Conservation (phyloP, 2,888 invertebrate species). For the Aspidiotus destructor region DNA sequence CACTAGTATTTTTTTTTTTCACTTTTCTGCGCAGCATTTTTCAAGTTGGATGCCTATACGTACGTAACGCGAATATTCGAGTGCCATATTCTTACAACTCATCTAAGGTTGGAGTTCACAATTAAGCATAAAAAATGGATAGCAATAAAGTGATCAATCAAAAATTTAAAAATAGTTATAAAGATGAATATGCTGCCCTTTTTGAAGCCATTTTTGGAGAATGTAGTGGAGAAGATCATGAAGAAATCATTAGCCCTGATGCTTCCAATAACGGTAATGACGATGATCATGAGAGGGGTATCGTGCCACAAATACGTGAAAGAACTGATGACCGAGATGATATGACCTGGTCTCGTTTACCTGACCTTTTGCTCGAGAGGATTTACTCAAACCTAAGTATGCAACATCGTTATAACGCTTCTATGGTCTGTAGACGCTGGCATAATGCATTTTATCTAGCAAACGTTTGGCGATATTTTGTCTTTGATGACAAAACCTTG, state of each 20-base stretch:
- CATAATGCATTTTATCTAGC: slow-evolving; percentile 60
- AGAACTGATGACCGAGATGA: not conserved
- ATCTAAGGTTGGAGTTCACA: too few species aligned
- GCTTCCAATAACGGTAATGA: too few species aligned
- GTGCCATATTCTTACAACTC: too few species aligned
- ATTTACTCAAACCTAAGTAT: slow-evolving; percentile 59
- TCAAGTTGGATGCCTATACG: too few species aligned
- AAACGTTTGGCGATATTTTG: slow-evolving; percentile 64
- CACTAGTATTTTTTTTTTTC: too few species aligned
- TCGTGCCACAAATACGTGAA: too few species aligned
- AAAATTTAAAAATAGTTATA: slow-evolving; percentile 25
- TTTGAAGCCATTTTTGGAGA: slow-evolving; percentile 18
- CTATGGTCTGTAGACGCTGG: slow-evolving; percentile 59
- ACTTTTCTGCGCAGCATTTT: too few species aligned
- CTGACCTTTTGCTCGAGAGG: slow-evolving; percentile 62
- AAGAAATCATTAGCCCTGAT: too few species aligned
- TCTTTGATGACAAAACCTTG: slow-evolving; percentile 59
- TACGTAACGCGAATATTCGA: too few species aligned
- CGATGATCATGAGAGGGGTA: too few species aligned
- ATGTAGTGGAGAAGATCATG: not conserved
- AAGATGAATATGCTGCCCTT: slow-evolving; percentile 30
- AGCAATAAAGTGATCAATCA: not conserved
- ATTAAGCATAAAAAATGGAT: too few species aligned
- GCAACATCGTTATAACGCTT: slow-evolving; percentile 62
- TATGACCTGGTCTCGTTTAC: slow-evolving; percentile 45